Evolutionary conservation across 2,888 invertebrate genomes (phyloP).

Genomic region (Trichogramma dendrolimi): DNA sequence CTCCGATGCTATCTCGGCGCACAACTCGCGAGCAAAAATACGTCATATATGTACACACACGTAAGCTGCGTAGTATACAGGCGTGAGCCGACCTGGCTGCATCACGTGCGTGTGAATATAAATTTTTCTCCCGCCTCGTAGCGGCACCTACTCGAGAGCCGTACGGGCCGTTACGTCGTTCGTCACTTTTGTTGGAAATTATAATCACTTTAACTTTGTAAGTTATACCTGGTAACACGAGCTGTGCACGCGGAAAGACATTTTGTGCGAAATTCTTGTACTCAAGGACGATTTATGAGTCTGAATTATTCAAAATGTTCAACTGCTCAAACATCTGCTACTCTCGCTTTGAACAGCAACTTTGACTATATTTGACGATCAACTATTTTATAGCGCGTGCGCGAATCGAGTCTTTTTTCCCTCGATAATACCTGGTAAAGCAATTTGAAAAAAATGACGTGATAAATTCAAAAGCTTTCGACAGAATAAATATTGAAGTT

Average conservation of each 20-base stretch:
- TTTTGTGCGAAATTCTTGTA: conserved; percentile 8
- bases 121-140: conserved; percentile 11
- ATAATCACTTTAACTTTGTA: conserved; percentile 16
- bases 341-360: no score
- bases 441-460: no score
- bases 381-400: no score
- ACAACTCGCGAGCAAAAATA: conserved; percentile 10
- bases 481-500: no score
- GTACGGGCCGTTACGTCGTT: conserved; percentile 10
- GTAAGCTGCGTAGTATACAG: not conserved
- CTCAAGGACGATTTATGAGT: no score
- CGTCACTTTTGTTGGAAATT: conserved; percentile 14
- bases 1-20: not conserved
- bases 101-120: conserved; percentile 20
- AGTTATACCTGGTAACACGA: conserved; percentile 4
- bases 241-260: not conserved
- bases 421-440: no score
- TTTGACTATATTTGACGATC: no score
- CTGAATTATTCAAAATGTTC: no score
- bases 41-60: conserved; percentile 8
- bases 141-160: conserved; percentile 4
- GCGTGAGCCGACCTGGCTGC: not conserved
- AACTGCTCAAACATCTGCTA: no score
- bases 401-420: no score
- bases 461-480: no score